These are phyloP conservation scores for Ostrea denselamellosa DNA, from an alignment of 1,140 invertebrate species.

Conservation along the genomic window DNA sequence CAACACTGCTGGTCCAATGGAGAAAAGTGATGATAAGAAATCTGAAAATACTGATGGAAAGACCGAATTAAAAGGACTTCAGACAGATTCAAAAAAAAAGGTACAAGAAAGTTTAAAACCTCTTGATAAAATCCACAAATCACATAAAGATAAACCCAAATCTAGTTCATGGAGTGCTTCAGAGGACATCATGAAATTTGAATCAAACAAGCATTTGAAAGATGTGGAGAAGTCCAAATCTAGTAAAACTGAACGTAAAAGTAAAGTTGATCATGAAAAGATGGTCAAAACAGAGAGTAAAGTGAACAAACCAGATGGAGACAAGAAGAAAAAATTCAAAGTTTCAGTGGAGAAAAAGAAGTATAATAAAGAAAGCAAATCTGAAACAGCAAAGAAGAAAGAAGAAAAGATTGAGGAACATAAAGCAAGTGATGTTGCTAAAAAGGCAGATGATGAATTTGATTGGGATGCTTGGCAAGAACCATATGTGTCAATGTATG, in stretches of 20 bases:
- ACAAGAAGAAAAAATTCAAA: constrained; percentile 63
- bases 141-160: constrained; percentile 26
- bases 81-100: constrained; percentile 18
- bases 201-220: background rate
- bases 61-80: background rate
- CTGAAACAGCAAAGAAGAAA: constrained; percentile 56
- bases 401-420: constrained; percentile 51
- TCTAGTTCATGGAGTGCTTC: background rate
- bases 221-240: background rate
- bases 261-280: background rate
- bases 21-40: constrained; percentile 39
- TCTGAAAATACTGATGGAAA: constrained; percentile 39
- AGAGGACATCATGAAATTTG: constrained; percentile 14
- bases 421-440: constrained; percentile 51
- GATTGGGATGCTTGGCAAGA: constrained; percentile 58
- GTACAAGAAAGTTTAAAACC: constrained; percentile 30
- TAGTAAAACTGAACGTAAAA: background rate
- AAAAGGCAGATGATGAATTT: constrained; percentile 78
- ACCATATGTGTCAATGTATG: constrained; percentile 96
- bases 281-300: constrained; percentile 21
- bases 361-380: constrained; percentile 56
- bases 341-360: constrained; percentile 59
- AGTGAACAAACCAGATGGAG: constrained; percentile 52
- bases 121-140: constrained; percentile 35
- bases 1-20: background rate